A percentile compares a stretch with the other conserved stretches of the same genome.
Conservation (phyloP, 2,888 invertebrate species). For the Agapostemon virescens region DNA sequence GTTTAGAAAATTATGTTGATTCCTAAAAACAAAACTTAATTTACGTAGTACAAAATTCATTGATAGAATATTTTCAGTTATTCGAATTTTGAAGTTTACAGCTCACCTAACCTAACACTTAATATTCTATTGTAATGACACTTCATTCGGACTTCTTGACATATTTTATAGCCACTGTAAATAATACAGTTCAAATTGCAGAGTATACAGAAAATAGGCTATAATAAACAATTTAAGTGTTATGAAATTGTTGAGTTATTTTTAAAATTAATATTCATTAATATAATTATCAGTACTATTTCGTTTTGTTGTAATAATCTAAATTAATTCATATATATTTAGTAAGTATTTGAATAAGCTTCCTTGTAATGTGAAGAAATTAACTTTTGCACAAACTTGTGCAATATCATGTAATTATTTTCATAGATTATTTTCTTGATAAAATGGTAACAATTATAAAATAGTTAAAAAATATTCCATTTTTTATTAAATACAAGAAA, state of each 20-base stretch:
- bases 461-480: background rate
- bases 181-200: background rate
- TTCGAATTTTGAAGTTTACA: background rate
- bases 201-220: background rate
- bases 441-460: constrained; percentile 1
- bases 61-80: background rate
- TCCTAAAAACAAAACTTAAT: background rate
- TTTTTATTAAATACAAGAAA: background rate
- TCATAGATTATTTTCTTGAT: constrained; percentile 11
- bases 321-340: background rate
- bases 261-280: background rate
- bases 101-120: background rate
- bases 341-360: background rate
- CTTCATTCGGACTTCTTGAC: background rate
- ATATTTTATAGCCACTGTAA: background rate
- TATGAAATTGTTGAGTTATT: background rate
- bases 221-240: background rate
- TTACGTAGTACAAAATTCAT: background rate
- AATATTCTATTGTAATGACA: background rate
- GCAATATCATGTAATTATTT: constrained; percentile 41
- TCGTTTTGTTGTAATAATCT: background rate
- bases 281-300: background rate
- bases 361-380: constrained; percentile 27
- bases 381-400: constrained; percentile 31
- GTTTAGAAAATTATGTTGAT: background rate